Evolutionary conservation across 1,140 invertebrate genomes (phyloP).

Genomic region (Leptinotarsa defecta): DNA sequence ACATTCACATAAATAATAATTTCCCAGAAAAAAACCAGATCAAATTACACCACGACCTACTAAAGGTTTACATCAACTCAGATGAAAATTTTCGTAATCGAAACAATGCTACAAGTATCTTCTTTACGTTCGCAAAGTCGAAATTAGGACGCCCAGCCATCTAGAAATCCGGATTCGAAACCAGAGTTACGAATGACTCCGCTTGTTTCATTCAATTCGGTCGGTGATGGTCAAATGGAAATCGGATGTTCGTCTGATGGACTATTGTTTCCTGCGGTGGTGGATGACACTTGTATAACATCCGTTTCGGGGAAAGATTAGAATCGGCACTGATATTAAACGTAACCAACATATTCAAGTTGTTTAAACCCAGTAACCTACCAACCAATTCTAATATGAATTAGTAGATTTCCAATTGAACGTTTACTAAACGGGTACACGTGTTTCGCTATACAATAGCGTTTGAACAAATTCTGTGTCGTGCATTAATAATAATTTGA

Average conservation of each 20-base stretch:
- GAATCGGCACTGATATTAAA: slow-evolving; percentile 17
- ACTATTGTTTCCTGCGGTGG: slow-evolving; percentile 12
- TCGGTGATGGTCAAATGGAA: slow-evolving; percentile 22
- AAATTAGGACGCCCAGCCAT: slow-evolving; percentile 26
- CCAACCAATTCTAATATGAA: too few species aligned
- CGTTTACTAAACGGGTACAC: too few species aligned
- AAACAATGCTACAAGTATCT: slow-evolving; percentile 26
- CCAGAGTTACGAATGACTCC: not conserved
- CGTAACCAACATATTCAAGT: not conserved
- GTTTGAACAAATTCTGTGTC: too few species aligned
- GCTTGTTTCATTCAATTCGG: slow-evolving; percentile 6
- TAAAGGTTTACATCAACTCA: slow-evolving; percentile 8
- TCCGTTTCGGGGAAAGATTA: slow-evolving; percentile 10
- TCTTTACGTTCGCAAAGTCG: slow-evolving; percentile 18
- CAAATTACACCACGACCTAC: slow-evolving; percentile 16
- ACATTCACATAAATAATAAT: slow-evolving; percentile 9
- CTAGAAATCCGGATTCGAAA: slow-evolving; percentile 15
- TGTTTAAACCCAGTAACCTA: too few species aligned
- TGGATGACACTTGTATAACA: slow-evolving; percentile 19
- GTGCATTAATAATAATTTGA: too few species aligned
- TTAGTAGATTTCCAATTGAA: too few species aligned
- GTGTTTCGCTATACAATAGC: too few species aligned
- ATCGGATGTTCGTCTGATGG: slow-evolving; percentile 30
- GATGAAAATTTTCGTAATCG: slow-evolving; percentile 17
- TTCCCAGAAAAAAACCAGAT: slow-evolving; percentile 1